These are phyloP conservation scores for Fulmarus glacialis DNA, from an alignment of 2,113 vertebrate genomes.

Conservation along the genomic window DNA sequence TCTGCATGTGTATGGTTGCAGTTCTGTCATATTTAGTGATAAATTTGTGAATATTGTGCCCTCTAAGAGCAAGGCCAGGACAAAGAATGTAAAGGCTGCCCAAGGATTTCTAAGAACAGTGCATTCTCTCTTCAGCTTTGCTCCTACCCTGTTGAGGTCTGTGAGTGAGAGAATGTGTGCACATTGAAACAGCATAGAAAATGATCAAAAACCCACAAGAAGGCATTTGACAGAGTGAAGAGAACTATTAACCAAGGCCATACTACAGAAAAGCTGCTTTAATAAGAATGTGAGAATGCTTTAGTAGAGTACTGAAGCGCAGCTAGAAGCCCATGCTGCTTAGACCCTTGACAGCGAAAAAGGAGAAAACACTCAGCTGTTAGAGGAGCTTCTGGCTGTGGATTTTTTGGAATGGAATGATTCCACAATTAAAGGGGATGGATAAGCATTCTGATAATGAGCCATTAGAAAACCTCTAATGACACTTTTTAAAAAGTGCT, in stretches of 20 bases:
- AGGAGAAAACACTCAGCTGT: constrained; percentile 13
- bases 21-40: background rate
- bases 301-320: background rate
- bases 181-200: background rate
- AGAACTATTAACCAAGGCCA: background rate
- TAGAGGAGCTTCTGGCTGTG: background rate
- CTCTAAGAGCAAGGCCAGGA: background rate
- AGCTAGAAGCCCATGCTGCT: background rate
- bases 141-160: background rate
- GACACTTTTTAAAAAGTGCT: background rate
- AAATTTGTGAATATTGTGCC: background rate
- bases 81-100: background rate
- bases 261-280: background rate
- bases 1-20: background rate
- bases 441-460: background rate
- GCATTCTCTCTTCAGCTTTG: background rate
- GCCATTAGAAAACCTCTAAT: background rate
- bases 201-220: background rate
- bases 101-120: background rate
- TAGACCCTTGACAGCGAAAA: background rate
- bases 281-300: background rate
- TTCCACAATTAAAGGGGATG: background rate
- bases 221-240: background rate
- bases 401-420: background rate
- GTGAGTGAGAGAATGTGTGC: background rate